Conservation (phyloP, 2,888 invertebrate species). For the Cantharis lateralis region DNA sequence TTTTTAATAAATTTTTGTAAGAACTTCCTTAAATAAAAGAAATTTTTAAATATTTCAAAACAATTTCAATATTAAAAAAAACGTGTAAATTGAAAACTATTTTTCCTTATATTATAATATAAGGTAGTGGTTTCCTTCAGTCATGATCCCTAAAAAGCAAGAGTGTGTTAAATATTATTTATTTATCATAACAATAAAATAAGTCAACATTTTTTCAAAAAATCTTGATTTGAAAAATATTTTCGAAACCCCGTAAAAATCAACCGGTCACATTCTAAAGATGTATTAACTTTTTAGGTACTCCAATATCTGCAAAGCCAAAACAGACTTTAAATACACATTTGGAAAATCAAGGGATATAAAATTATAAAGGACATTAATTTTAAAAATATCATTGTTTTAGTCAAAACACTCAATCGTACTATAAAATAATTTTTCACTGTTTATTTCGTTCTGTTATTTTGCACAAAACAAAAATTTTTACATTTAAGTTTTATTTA, state of each 20-base stretch:
- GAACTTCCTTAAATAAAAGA: not conserved
- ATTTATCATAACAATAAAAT: too few species aligned
- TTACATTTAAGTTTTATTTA: not conserved
- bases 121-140: too few species aligned
- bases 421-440: not conserved
- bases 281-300: not conserved
- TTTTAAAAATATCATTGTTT: not conserved
- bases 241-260: not conserved
- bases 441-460: not conserved
- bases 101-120: too few species aligned
- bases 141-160: too few species aligned
- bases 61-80: not conserved
- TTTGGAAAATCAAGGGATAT: not conserved
- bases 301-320: not conserved
- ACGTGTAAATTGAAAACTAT: too few species aligned
- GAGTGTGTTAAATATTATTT: too few species aligned
- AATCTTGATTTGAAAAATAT: too few species aligned
- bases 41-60: not conserved
- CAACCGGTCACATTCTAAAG: not conserved
- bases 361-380: not conserved
- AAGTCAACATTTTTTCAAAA: too few species aligned
- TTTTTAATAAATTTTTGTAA: not conserved
- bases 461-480: not conserved
- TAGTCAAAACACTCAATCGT: not conserved
- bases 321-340: not conserved